Conservation (phyloP, 2,113 vertebrate genomes). For the Cebidichthys violaceus region DNA sequence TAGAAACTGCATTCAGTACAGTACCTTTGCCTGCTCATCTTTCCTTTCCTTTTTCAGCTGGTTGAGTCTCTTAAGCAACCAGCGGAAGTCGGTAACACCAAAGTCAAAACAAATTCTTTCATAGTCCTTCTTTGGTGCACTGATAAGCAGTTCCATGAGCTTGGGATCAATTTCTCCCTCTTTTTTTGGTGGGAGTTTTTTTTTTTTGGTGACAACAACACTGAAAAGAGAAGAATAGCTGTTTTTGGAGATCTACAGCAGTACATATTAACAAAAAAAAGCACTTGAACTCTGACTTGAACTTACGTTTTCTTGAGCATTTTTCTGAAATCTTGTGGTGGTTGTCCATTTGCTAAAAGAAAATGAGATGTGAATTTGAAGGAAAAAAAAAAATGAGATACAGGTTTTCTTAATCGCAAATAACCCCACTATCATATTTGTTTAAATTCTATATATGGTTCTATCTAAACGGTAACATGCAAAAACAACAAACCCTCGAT, state of each 20-base stretch:
- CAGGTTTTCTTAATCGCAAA: not conserved
- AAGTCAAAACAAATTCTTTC: slow-evolving; percentile 90
- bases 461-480: not conserved
- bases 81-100: slow-evolving; percentile 90
- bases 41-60: slow-evolving; percentile 84
- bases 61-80: slow-evolving; percentile 89
- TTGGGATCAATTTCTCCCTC: slow-evolving; percentile 84
- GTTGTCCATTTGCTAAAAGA: slow-evolving; percentile 40
- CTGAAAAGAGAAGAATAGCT: slow-evolving; percentile 41
- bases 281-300: not conserved
- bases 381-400: not conserved
- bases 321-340: slow-evolving; percentile 76
- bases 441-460: not conserved
- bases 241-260: not conserved
- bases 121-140: slow-evolving; percentile 88
- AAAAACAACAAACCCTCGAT: not conserved
- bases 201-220: slow-evolving; percentile 62
- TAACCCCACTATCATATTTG: not conserved
- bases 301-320: slow-evolving; percentile 84
- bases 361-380: not conserved
- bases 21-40: slow-evolving; percentile 86
- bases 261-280: too few species aligned
- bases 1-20: slow-evolving; percentile 58
- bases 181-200: slow-evolving; percentile 65
- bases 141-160: slow-evolving; percentile 89